Evolutionary conservation across 2,888 invertebrate species (phyloP).

Genomic region (Lydus trimaculatus): DNA sequence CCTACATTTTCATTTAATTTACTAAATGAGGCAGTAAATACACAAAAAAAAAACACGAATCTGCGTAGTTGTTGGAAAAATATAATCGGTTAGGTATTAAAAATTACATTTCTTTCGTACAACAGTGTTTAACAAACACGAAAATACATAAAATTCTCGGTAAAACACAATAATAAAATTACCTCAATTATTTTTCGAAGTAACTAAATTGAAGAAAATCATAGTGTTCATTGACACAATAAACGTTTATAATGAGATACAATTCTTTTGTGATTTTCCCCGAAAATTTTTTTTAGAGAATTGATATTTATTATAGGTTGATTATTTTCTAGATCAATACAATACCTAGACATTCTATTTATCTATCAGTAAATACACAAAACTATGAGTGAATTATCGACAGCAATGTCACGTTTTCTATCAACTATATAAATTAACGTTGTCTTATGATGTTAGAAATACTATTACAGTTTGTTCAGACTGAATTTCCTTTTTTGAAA

Average conservation of each 20-base stretch:
- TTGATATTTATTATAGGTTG: background rate
- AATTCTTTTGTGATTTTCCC: background rate
- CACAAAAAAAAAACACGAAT: background rate
- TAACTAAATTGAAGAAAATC: too few species aligned
- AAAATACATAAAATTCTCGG: too few species aligned
- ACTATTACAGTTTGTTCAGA: background rate
- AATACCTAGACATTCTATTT: background rate
- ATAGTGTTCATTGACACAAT: too few species aligned
- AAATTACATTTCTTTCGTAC: background rate
- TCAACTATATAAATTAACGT: constrained; percentile 3
- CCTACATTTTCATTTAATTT: background rate
- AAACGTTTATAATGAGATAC: background rate
- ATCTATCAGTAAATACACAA: background rate
- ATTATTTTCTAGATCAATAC: background rate
- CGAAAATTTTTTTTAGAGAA: background rate
- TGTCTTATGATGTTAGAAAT: background rate
- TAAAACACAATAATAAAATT: too few species aligned
- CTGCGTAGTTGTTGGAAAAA: background rate
- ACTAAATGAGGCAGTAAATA: background rate
- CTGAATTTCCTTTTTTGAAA: background rate
- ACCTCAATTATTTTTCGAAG: too few species aligned
- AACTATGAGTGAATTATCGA: background rate
- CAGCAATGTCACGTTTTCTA: constrained; percentile 1
- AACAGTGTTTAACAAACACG: background rate
- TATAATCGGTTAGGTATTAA: background rate